Evolutionary conservation across 2,797 vertebrate genomes (phyloP).

Genomic region (Esox masquinongy): DNA sequence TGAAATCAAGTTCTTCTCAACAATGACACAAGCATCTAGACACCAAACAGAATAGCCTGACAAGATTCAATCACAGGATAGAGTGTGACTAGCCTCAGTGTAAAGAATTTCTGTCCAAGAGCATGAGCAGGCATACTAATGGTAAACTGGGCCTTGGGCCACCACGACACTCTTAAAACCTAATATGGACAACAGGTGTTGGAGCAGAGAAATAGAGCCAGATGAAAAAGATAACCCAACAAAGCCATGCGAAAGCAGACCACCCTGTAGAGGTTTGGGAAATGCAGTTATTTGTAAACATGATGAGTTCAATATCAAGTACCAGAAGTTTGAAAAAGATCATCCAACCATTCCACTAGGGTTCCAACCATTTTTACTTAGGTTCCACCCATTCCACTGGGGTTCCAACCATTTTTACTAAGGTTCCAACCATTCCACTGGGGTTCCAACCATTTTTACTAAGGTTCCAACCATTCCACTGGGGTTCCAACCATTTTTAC

Average conservation of each 20-base stretch:
- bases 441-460: too few species aligned
- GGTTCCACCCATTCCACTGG: not conserved
- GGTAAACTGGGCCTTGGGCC: constrained; percentile 9
- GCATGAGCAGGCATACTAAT: constrained; percentile 13
- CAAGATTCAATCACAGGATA: not conserved
- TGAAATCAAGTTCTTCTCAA: not conserved
- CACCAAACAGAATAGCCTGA: not conserved
- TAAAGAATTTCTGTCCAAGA: not conserved
- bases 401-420: too few species aligned
- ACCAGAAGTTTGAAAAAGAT: not conserved
- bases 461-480: not conserved
- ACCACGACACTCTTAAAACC: constrained; percentile 24
- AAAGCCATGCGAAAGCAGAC: constrained; percentile 23
- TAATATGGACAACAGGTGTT: constrained; percentile 41
- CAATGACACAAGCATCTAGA: not conserved
- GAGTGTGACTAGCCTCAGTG: not conserved
- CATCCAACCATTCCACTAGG: too few species aligned
- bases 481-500: too few species aligned
- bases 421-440: not conserved
- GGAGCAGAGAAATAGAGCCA: constrained; percentile 17
- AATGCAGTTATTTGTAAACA: constrained; percentile 6
- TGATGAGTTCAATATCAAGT: not conserved
- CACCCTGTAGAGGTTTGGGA: constrained; percentile 14
- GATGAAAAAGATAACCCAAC: constrained; percentile 24
- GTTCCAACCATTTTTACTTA: not conserved